A percentile compares a stretch with the other conserved stretches of the same genome.
phyloP scores from a whole-genome alignment of 2,113 vertebrate species.

The Egretta garzetta region DNA sequence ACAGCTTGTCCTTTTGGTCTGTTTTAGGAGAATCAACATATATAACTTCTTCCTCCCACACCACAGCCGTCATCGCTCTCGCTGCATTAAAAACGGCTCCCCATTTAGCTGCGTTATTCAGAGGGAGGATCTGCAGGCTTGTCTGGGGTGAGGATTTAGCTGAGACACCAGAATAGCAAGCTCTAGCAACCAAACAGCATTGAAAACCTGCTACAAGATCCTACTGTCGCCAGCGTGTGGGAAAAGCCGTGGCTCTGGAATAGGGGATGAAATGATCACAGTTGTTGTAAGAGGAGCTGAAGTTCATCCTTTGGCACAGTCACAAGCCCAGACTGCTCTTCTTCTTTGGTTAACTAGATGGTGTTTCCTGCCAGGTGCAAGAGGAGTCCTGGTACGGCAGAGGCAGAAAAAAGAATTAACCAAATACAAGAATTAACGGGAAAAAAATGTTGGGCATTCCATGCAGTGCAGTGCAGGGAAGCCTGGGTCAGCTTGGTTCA shows the following conservation, averaged over 20 bases:
- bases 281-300: background rate
- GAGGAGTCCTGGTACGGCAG: accelerated
- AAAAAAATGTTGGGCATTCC: background rate
- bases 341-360: background rate
- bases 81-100: background rate
- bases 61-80: background rate
- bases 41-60: slow-evolving; percentile 34
- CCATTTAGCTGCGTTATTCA: slow-evolving; percentile 8
- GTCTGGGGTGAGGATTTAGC: background rate
- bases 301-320: background rate
- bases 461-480: background rate
- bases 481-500: background rate
- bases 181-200: background rate
- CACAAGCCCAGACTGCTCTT: background rate
- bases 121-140: background rate
- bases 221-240: background rate
- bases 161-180: background rate
- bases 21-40: slow-evolving; percentile 61
- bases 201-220: background rate
- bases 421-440: background rate
- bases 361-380: background rate
- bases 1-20: slow-evolving; percentile 64
- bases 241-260: background rate
- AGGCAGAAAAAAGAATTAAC: background rate
- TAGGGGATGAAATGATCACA: background rate